Base-by-base conservation (phyloP, 2,888 invertebrate genomes). In the Phyto melanocephala region DNA sequence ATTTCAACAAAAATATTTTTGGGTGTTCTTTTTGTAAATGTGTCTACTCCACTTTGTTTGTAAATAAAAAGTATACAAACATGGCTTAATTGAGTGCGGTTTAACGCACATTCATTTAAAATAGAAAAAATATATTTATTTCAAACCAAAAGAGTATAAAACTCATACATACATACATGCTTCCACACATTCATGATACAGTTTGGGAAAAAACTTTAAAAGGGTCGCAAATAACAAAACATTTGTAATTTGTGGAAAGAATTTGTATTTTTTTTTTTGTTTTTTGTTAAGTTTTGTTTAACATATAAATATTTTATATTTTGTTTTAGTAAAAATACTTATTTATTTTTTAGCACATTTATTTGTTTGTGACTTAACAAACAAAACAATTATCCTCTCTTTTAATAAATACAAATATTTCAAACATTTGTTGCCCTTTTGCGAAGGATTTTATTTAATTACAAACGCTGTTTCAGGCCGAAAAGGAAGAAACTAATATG, bases 41-140 rank as follows among this genome's bases (percentile, higher is more conserved):
- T 56, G 85, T 87, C 86, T 86, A 81, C 85, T 83, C 86, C 85
- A 87, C 86, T 83, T 85, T 86, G 11, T 86, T 87, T 56, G 63
- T 24, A 33, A 54, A 56, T 15, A 20, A 52, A 47, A 7, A 63
- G 17, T 1, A 63, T 56, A 62, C 52, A 72, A 80, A 65, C 70
- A 65, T 71, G 65, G 54, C 79, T 82, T 82, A 82, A 82, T 82
- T 82, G 79, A 82, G 82, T 79, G 82, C 75, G 80, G 80, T 80
- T 72, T 74, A 80, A 83, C 72, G 77, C 72, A 74, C 52, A 77
- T 83, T 70, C 81, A 74, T 77, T 81, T 72, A 37, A n/a, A 52
- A 50, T 70, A 35, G 45, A 45, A 70, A 76, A 67, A 62, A 50
- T 47, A 15, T 52, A 10, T 65, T 35, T 24, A 45, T 47, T 45